Percentiles rank a stretch among this genome's conserved stretches.
These are phyloP conservation scores for Agrenia bidenticulata DNA, from an alignment of 2,888 invertebrate species.

Conservation along the genomic window DNA sequence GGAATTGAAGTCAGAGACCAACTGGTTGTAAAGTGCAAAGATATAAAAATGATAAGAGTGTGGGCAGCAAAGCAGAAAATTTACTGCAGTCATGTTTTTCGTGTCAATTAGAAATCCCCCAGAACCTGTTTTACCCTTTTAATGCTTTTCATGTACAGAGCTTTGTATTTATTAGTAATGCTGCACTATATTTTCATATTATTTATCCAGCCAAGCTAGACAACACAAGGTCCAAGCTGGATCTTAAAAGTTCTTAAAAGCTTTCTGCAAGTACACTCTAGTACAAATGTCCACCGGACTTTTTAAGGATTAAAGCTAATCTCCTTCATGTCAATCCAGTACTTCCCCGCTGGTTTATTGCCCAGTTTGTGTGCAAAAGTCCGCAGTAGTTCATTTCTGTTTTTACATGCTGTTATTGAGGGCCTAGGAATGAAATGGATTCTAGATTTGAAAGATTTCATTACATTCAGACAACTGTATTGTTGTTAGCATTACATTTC, in stretches of 20 bases:
- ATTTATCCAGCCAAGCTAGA: too few relatives aligned
- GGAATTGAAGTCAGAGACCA: too few relatives aligned
- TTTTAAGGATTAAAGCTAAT: neutral
- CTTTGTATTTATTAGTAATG: neutral
- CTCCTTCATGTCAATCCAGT: conserved; percentile 4
- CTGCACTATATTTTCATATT: too few relatives aligned
- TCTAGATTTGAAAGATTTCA: neutral
- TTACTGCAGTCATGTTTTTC: neutral
- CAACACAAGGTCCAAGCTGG: too few relatives aligned
- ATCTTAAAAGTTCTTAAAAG: too few relatives aligned
- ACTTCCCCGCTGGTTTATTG: neutral
- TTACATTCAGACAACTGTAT: neutral
- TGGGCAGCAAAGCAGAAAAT: too few relatives aligned
- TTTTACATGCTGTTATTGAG: neutral
- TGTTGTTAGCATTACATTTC: neutral
- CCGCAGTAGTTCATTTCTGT: conserved; percentile 6
- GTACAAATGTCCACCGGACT: neutral
- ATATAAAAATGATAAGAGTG: too few relatives aligned
- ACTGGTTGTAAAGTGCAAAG: too few relatives aligned
- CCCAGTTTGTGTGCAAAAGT: conserved; percentile 11
- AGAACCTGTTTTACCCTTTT: conserved; percentile 3
- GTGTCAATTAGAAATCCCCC: conserved; percentile 15
- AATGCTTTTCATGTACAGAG: too few relatives aligned
- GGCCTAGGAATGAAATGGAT: neutral
- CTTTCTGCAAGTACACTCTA: neutral